Evolutionary conservation across 2,888 invertebrate genomes (phyloP), one percentile per base, ranked within the genome.

Genomic region (Cheilosia vernalis): DNA sequence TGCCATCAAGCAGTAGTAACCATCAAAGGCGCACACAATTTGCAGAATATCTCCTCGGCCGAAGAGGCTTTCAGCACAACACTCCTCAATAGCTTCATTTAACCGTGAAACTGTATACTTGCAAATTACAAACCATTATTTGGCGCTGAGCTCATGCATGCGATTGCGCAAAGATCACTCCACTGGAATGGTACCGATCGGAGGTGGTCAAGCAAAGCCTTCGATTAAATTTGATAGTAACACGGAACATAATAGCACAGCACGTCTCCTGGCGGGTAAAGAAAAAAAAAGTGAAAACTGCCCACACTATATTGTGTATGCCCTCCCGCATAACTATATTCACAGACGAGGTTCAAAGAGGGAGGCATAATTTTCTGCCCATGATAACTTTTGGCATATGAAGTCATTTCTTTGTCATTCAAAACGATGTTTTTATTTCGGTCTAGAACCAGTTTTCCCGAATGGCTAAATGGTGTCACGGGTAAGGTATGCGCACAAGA

Each of bases 341-440:
- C 19, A 19, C 17, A n/a, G 17, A 7, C 37, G 40, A 37, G 13
- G 30, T 2, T 2, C 30, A 7, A 2, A 7, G 9, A 9, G 37
- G 37, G 13, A 10, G 37, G 37, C 27, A 13, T 27, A 3, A 17
- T 53, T 27, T 24, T 37, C 40, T n/a, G n/a, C 10, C 21, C 49
- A 66, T 17, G 42, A 66, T 53, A 60, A 61, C 61, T 61, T 72
- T 72, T 72, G 73, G 55, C 73, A 73, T 73, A 73, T 73, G 73
- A 73, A 73, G 63, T 73, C 73, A 73, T 55, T 63, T 47, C 61
- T 63, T 73, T 73, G 44, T 33, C 30, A 73, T 63, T 55, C 55
- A 17, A 47, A 30, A 30, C n/a, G 33, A 49, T 63, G 30, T n/a
- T 73, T 15, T 17, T 37, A 33, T 42, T 53, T 63, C 53, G 42